A percentile compares a stretch with the other conserved stretches of the same genome.
phyloP scores from a whole-genome alignment of 2,797 vertebrate genomes.

The Lepus townsendii region DNA sequence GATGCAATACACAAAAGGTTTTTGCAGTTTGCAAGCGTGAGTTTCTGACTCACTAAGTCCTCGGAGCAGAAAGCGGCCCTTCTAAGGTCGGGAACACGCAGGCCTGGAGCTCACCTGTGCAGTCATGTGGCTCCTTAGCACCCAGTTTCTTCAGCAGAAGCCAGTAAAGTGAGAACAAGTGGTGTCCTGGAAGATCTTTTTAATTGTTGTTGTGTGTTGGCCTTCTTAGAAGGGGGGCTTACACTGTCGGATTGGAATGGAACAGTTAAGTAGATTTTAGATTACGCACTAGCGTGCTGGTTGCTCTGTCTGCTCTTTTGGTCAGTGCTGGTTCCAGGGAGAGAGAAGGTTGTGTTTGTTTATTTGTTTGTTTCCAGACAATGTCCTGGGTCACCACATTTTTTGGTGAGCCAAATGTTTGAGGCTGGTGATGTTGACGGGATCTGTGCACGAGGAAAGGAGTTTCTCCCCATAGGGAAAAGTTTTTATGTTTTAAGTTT shows the following conservation, averaged over 20 bases:
- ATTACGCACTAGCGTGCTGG: constrained; percentile 16
- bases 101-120: constrained; percentile 31
- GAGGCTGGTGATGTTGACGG: constrained; percentile 63
- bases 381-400: constrained; percentile 70
- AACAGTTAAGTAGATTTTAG: constrained; percentile 56
- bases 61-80: constrained; percentile 29
- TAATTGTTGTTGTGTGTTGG: neutral
- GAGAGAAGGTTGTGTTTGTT: constrained; percentile 53
- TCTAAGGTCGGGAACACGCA: constrained; percentile 7
- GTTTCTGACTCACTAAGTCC: constrained; percentile 24
- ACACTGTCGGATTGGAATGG: constrained; percentile 30
- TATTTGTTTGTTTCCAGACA: constrained; percentile 72
- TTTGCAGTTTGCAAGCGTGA: constrained; percentile 36
- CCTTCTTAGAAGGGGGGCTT: constrained; percentile 42
- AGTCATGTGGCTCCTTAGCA: constrained; percentile 52
- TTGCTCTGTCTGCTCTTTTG: constrained; percentile 31
- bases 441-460: constrained; percentile 44
- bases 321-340: constrained; percentile 26
- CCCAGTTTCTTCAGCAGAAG: neutral
- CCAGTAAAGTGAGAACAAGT: constrained; percentile 54
- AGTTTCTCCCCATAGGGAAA: constrained; percentile 49
- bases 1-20: neutral
- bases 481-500: constrained; percentile 41
- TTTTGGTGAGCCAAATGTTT: constrained; percentile 55
- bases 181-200: constrained; percentile 22